These are phyloP conservation scores for Pseudolycoriella hygida DNA, from an alignment of 2,888 invertebrate species.

Conservation along the genomic window DNA sequence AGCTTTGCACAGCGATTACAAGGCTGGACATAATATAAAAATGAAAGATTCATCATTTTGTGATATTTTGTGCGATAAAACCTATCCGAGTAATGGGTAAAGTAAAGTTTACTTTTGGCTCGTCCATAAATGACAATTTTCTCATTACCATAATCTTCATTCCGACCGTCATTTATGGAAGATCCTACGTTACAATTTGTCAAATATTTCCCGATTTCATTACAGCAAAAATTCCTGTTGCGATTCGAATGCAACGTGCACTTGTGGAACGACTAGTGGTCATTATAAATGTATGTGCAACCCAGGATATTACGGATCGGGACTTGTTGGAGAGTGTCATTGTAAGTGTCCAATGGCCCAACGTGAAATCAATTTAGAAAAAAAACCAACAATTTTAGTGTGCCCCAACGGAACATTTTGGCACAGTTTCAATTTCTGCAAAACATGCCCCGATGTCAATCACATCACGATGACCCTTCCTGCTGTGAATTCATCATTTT, in stretches of 20 bases:
- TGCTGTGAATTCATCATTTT: slow-evolving; percentile 35
- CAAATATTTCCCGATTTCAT: no score
- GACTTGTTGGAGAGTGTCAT: slow-evolving; percentile 37
- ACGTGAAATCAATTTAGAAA: not conserved
- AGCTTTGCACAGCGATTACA: slow-evolving; percentile 48
- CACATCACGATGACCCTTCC: slow-evolving; percentile 38
- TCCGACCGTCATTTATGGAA: no score
- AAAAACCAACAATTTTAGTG: slow-evolving; percentile 26
- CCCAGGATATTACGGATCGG: slow-evolving; percentile 45
- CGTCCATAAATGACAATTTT: no score
- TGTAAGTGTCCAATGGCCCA: slow-evolving; percentile 27
- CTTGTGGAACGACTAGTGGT: slow-evolving; percentile 48
- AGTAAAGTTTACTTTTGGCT: not conserved
- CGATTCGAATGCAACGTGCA: slow-evolving; percentile 39
- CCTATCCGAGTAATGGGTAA: slow-evolving; percentile 1
- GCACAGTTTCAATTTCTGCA: slow-evolving; percentile 31
- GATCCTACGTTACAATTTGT: no score
- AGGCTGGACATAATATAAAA: slow-evolving; percentile 37
- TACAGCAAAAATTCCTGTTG: slow-evolving; percentile 31
- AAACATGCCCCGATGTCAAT: slow-evolving; percentile 43
- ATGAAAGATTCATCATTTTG: slow-evolving; percentile 33
- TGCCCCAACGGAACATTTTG: slow-evolving; percentile 48
- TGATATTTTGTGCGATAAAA: slow-evolving; percentile 33
- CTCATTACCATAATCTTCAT: no score
- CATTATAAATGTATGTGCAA: slow-evolving; percentile 49